Percentiles rank a stretch among this genome's conserved stretches.
These are phyloP conservation scores for Esperia sulphurella DNA, from an alignment of 2,888 invertebrate species.

Conservation along the genomic window DNA sequence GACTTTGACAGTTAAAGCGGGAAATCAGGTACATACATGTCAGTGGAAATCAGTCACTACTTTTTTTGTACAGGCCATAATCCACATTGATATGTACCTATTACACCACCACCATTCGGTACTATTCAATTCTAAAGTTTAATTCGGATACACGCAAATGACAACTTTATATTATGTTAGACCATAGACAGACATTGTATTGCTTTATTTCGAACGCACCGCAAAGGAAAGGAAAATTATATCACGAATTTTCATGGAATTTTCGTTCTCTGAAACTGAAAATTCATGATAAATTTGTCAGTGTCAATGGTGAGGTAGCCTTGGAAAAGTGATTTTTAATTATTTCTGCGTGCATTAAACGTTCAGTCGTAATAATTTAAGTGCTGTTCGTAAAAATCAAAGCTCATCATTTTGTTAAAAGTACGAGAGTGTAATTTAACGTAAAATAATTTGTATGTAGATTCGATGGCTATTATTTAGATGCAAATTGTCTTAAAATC, in stretches of 20 bases:
- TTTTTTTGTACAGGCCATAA: too few species aligned
- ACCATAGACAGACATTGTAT: not conserved
- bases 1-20: constrained; percentile 5
- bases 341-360: not conserved
- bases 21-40: too few species aligned
- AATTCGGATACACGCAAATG: constrained; percentile 4
- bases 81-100: too few species aligned
- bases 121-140: too few species aligned
- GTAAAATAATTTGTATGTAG: constrained; percentile 4
- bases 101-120: too few species aligned
- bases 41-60: too few species aligned
- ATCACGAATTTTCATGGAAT: constrained; percentile 12
- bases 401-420: not conserved
- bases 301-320: constrained; percentile 21
- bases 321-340: not conserved
- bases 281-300: constrained; percentile 17
- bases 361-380: not conserved
- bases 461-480: constrained; percentile 28
- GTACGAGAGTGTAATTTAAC: not conserved
- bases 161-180: not conserved
- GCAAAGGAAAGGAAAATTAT: constrained; percentile 12
- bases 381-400: not conserved
- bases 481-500: constrained; percentile 22
- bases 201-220: constrained; percentile 21
- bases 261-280: constrained; percentile 5